Conservation (phyloP, 2,113 vertebrate genomes). For the Sceloporus tristichus region DNA sequence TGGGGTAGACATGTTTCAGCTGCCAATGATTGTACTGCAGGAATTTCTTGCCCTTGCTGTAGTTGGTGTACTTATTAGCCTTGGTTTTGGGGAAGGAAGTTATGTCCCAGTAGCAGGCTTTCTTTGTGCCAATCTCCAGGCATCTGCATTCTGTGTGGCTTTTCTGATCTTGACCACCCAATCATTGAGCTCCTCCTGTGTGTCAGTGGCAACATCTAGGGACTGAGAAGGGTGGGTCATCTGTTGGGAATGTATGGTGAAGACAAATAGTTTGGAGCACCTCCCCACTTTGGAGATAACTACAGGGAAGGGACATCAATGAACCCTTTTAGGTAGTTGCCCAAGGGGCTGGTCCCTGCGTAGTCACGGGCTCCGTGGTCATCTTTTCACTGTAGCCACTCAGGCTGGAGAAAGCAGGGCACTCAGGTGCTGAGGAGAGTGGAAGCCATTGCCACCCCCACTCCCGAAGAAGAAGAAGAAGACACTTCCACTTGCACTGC, state of each 20-base stretch:
- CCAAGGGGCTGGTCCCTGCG: too few species aligned
- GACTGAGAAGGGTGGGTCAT: conserved; percentile 79
- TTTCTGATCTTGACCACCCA: conserved; percentile 96
- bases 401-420: too few species aligned
- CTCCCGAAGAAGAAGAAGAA: too few species aligned
- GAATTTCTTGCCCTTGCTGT: conserved; percentile 96
- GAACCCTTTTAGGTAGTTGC: too few species aligned
- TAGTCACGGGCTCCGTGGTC: too few species aligned
- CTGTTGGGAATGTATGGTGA: conserved; percentile 87
- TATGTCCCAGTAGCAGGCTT: conserved; percentile 97
- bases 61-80: conserved; percentile 97
- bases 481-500: too few species aligned
- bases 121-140: conserved; percentile 96
- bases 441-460: too few species aligned
- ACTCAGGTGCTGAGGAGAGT: too few species aligned
- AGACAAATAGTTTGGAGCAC: conserved; percentile 92
- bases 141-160: conserved; percentile 92
- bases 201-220: conserved; percentile 89
- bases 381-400: too few species aligned
- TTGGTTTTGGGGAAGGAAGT: conserved; percentile 99
- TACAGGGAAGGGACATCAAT: too few species aligned
- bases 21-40: conserved; percentile 97
- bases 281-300: conserved; percentile 88
- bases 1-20: conserved; percentile 96
- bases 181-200: conserved; percentile 91